These are phyloP conservation scores for Anticlea derivata DNA, from an alignment of 2,888 invertebrate genomes.

Conservation along the genomic window DNA sequence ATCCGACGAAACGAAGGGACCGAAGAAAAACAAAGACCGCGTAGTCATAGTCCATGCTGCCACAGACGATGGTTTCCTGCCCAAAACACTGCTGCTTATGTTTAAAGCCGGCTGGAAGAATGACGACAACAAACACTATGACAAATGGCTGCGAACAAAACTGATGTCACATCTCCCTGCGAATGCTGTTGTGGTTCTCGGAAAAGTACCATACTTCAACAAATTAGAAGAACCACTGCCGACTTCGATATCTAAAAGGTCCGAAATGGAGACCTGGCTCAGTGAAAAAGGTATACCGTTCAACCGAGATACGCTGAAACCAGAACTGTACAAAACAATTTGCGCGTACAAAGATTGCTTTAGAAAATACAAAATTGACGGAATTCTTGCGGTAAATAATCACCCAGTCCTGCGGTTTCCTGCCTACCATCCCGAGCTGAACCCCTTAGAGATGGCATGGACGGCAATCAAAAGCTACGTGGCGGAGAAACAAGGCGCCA, in stretches of 20 bases:
- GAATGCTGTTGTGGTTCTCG: conserved; percentile 16
- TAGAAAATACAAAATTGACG: conserved; percentile 19
- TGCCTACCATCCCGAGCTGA: conserved; percentile 15
- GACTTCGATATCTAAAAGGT: conserved; percentile 2
- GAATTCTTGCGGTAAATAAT: conserved; percentile 4
- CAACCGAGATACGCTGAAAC: conserved; percentile 10
- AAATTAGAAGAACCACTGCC: conserved; percentile 16
- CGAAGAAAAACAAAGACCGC: not conserved
- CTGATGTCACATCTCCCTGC: conserved; percentile 13
- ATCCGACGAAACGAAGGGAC: not conserved
- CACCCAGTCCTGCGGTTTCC: conserved; percentile 17
- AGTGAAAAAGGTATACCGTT: conserved; percentile 19
- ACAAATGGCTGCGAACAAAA: conserved; percentile 16
- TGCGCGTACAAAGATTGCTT: conserved; percentile 13
- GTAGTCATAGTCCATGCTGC: conserved; percentile 16
- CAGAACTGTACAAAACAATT: conserved; percentile 9
- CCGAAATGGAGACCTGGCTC: conserved; percentile 17
- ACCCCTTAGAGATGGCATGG: conserved; percentile 21
- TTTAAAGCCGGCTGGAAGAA: conserved; percentile 7
- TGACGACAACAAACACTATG: conserved; percentile 8
- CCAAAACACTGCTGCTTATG: conserved; percentile 5
- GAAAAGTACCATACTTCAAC: conserved; percentile 11
- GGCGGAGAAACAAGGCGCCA: not conserved
- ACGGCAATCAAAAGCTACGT: conserved; percentile 7
- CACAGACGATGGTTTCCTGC: conserved; percentile 10